Evolutionary conservation across 23 tunicate genomes (phyloP), one percentile per base, ranked within the genome.

Genomic region (Diplosoma virens): DNA sequence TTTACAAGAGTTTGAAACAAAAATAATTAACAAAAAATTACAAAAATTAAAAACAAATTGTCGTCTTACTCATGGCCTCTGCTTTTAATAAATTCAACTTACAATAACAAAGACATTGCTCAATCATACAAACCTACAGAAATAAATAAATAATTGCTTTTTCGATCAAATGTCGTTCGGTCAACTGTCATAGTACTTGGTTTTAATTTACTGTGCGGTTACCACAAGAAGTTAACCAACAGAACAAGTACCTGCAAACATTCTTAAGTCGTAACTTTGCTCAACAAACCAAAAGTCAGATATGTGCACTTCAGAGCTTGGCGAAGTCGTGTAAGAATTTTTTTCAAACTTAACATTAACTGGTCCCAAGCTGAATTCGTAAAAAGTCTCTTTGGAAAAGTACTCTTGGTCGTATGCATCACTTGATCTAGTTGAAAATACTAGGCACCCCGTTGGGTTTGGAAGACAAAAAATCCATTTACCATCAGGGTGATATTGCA

Each of bases 231-330:
- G 9, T 41, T 41, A 41, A 41, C 9, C 11, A 41, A 41, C 50
- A 41, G 14, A 41, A 41, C 9, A 41, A 41, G 50, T 56, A 89
- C 96, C 88, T 26, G 69, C 77, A 31, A 61, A 53, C 60, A 60
- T 74, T 0, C 35, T 55, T 16, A 78, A 27, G 71, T 89, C 96
- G 36, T 82, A 47, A 1, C 75, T 76, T 71, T 89, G 79, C 45
- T 77, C 83, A 1, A 78, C 47, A 52, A 89, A 29, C 81, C 83
- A 84, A 18, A 89, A 76, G 52, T 72, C 27, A 27, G 16, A 29
- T 24, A 72, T 14, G 14, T 9, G 20, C 1, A 34, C 61, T 11
- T 18, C 2, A 6, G 25, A 2, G 9, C 21, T 4, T 4, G 5
- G 4, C 3, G 52, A 34, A 9, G 34, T 26, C 6, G 69, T 28